phyloP scores from a whole-genome alignment of 2,113 vertebrate genomes.

The Dipodomys spectabilis region DNA sequence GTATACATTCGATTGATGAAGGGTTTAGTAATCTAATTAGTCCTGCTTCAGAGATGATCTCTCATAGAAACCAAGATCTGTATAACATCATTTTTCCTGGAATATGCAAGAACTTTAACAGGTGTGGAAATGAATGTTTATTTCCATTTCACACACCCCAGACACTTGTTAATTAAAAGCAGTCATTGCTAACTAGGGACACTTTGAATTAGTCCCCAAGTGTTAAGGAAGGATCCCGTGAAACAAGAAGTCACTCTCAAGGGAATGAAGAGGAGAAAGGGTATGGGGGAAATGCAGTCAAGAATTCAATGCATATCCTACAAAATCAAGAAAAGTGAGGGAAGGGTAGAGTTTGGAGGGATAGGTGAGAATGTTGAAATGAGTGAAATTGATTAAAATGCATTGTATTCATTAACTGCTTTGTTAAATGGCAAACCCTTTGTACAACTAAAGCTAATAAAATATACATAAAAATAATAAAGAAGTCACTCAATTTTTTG shows the following conservation, averaged over 20 bases:
- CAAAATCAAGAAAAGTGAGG: too few relatives aligned
- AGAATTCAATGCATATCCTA: too few relatives aligned
- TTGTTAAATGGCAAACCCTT: too few relatives aligned
- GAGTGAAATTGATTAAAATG: too few relatives aligned
- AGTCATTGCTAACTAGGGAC: constrained; percentile 12
- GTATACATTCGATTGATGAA: constrained; percentile 1
- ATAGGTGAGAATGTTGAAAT: too few relatives aligned
- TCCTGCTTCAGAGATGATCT: constrained; percentile 3
- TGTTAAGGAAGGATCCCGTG: not conserved
- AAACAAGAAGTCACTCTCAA: not conserved
- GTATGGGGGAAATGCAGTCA: too few relatives aligned
- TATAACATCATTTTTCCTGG: not conserved
- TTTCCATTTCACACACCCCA: constrained; percentile 47
- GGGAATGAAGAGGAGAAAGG: too few relatives aligned
- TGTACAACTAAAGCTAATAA: too few relatives aligned
- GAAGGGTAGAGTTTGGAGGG: too few relatives aligned
- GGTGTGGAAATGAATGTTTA: constrained; percentile 21
- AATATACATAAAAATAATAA: too few relatives aligned
- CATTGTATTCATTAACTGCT: too few relatives aligned
- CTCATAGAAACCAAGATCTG: constrained; percentile 29
- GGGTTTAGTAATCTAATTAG: constrained; percentile 46
- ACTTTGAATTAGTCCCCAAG: constrained; percentile 5
- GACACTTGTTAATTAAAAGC: constrained; percentile 35
- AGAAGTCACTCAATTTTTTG: not conserved
- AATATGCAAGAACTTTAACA: constrained; percentile 34